A percentile compares a stretch with the other conserved stretches of the same genome.
phyloP scores from a whole-genome alignment of 2,113 vertebrate genomes.

The Ciconia stormi region DNA sequence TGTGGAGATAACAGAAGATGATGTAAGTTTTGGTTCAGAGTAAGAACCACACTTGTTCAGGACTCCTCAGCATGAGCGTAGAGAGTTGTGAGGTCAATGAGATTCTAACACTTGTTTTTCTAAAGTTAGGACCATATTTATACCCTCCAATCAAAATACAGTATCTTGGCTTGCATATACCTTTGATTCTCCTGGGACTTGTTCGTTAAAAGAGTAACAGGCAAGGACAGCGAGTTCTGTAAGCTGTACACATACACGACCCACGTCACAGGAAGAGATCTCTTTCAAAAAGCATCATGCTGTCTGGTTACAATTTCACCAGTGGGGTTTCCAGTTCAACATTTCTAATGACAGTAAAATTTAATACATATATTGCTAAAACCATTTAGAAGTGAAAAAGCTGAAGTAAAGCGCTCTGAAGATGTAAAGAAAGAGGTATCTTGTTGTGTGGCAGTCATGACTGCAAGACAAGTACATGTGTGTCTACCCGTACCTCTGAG shows the following conservation, averaged over 20 bases:
- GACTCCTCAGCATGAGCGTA: neutral
- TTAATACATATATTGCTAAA: neutral
- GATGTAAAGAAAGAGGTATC: neutral
- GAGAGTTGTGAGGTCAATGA: neutral
- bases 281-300: neutral
- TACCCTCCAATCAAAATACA: neutral
- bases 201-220: neutral
- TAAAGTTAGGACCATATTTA: neutral
- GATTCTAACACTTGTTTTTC: neutral
- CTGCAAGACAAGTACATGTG: neutral
- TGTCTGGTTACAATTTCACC: neutral
- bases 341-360: neutral
- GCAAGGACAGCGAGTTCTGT: neutral
- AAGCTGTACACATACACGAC: neutral
- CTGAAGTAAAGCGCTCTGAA: neutral
- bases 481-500: neutral
- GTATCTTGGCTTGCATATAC: neutral
- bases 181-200: neutral
- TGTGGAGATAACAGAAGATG: neutral
- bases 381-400: neutral
- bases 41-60: neutral
- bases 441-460: neutral
- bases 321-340: neutral
- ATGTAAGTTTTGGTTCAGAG: neutral
- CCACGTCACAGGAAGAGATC: neutral